These are phyloP conservation scores for Parapsyche elsis DNA, from an alignment of 1,140 invertebrate genomes.

Conservation along the genomic window DNA sequence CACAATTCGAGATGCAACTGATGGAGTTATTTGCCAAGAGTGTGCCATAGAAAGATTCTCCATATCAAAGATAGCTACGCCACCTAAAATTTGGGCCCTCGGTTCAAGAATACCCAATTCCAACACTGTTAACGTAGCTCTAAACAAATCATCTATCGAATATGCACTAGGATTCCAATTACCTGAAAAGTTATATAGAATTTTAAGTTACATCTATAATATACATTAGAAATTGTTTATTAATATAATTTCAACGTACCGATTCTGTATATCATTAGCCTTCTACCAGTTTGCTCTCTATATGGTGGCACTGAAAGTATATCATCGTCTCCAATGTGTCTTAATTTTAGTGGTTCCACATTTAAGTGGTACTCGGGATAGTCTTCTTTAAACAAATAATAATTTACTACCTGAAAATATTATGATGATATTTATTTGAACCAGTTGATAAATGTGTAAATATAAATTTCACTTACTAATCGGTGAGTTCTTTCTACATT, in stretches of 20 bases:
- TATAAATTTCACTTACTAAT: slow-evolving; percentile 72
- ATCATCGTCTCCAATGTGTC: slow-evolving; percentile 75
- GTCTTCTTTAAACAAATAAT: slow-evolving; percentile 79
- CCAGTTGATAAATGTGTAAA: not conserved
- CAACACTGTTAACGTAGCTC: slow-evolving; percentile 75
- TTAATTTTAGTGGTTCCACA: slow-evolving; percentile 74
- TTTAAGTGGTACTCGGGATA: slow-evolving; percentile 76
- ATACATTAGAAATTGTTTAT: slow-evolving; percentile 7
- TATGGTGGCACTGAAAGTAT: slow-evolving; percentile 80
- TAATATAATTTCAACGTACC: slow-evolving; percentile 61
- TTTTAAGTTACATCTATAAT: slow-evolving; percentile 51
- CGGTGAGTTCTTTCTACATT: slow-evolving; percentile 82
- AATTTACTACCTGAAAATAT: slow-evolving; percentile 75
- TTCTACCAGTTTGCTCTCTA: slow-evolving; percentile 75
- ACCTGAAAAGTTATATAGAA: slow-evolving; percentile 62
- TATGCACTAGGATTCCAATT: slow-evolving; percentile 79
- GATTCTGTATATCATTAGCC: slow-evolving; percentile 75
- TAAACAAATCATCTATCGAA: slow-evolving; percentile 77
- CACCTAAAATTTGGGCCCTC: slow-evolving; percentile 79
- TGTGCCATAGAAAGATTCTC: slow-evolving; percentile 76
- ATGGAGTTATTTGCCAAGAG: slow-evolving; percentile 78
- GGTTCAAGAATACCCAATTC: slow-evolving; percentile 81
- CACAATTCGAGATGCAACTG: slow-evolving; percentile 72
- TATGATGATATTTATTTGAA: slow-evolving; percentile 32
- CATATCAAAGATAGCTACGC: slow-evolving; percentile 80